Conservation (phyloP, 2,113 vertebrate genomes). For the Clinocottus analis region DNA sequence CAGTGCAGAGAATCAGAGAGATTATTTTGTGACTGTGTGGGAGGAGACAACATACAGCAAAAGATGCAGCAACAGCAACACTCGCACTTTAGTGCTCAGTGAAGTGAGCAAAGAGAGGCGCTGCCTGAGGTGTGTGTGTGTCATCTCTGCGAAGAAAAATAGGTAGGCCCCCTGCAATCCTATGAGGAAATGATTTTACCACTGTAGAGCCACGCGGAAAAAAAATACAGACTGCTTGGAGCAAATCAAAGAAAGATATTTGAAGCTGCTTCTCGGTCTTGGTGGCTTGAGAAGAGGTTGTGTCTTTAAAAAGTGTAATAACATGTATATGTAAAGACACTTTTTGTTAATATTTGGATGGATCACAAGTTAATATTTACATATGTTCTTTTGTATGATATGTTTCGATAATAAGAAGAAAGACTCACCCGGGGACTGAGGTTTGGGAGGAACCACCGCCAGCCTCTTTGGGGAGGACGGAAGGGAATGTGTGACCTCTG, state of each 20-base stretch:
- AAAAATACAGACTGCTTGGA: conserved; percentile 13
- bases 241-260: conserved; percentile 12
- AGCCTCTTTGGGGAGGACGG: conserved; percentile 91
- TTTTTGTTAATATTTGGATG: too few relatives aligned
- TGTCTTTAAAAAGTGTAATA: too few relatives aligned
- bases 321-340: too few relatives aligned
- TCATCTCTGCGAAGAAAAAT: conserved; percentile 30
- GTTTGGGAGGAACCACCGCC: conserved; percentile 84
- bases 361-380: neutral
- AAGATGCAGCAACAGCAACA: conserved; percentile 7
- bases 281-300: neutral
- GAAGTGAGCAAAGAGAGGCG: conserved; percentile 17
- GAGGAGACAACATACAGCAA: conserved; percentile 18
- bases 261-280: conserved; percentile 20
- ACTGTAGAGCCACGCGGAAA: conserved; percentile 7
- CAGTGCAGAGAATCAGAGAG: conserved; percentile 10
- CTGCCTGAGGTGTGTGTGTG: conserved; percentile 42
- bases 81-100: neutral
- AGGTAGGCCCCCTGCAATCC: conserved; percentile 20
- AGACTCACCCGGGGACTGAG: conserved; percentile 90
- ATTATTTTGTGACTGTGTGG: conserved; percentile 30
- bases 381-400: neutral
- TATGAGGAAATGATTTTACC: conserved; percentile 8
- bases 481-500: conserved; percentile 85
- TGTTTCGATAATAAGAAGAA: neutral